Evolutionary conservation across 1,140 invertebrate genomes (phyloP).

Genomic region (Drosophila repletoides): DNA sequence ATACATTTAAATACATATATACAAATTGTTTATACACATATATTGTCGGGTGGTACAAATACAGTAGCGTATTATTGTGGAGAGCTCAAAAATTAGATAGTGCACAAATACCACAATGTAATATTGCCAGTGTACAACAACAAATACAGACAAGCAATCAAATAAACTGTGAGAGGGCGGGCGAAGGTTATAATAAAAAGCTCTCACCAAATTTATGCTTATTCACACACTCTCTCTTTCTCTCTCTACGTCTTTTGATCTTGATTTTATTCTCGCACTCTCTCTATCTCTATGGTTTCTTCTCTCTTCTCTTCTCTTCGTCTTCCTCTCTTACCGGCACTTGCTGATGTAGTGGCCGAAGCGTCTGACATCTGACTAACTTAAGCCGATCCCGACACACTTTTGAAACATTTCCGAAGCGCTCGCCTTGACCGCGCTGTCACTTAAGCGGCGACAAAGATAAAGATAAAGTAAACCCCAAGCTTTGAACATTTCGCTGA

Average conservation of each 20-base stretch:
- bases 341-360: neutral
- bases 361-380: conserved; percentile 59
- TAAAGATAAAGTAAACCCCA: conserved; percentile 25
- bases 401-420: conserved; percentile 47
- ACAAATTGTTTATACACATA: neutral
- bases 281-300: neutral
- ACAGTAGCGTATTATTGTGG: conserved; percentile 10
- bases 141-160: conserved; percentile 14
- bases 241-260: neutral
- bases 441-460: conserved; percentile 47
- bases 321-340: conserved; percentile 7
- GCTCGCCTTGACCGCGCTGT: conserved; percentile 49
- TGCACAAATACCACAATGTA: conserved; percentile 32
- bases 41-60: conserved; percentile 15
- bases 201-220: conserved; percentile 65
- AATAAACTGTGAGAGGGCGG: conserved; percentile 26
- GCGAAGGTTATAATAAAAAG: conserved; percentile 47
- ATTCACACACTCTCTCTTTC: conserved; percentile 6
- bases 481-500: conserved; percentile 21
- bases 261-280: conserved; percentile 1
- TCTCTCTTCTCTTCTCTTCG: neutral
- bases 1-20: no score
- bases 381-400: conserved; percentile 47
- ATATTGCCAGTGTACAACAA: conserved; percentile 37
- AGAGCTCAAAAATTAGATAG: conserved; percentile 43